Evolutionary conservation across 1,140 invertebrate species (phyloP).

Genomic region (Ceratitis capitata): DNA sequence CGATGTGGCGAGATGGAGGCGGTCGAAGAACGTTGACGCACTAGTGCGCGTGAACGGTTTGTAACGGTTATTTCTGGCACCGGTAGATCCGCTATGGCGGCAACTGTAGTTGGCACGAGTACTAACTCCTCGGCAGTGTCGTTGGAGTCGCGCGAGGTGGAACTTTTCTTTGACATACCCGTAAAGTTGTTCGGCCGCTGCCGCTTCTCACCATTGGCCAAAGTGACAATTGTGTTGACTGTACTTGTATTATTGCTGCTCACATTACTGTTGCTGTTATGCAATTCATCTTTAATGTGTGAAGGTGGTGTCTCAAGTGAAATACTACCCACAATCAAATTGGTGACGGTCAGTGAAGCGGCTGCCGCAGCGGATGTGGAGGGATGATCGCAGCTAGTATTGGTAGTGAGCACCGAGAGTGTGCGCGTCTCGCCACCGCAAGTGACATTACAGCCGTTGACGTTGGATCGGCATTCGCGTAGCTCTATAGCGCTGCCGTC

Average conservation of each 20-base stretch:
- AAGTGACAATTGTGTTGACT: slow-evolving; percentile 46
- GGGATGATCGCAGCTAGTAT: slow-evolving; percentile 43
- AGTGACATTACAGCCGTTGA: slow-evolving; percentile 35
- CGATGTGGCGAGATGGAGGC: slow-evolving; percentile 66
- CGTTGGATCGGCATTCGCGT: slow-evolving; percentile 52
- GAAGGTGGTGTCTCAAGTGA: slow-evolving; percentile 60
- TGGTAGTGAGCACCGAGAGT: slow-evolving; percentile 49
- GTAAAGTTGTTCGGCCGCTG: slow-evolving; percentile 48
- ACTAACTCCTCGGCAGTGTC: slow-evolving; percentile 59
- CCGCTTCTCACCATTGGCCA: slow-evolving; percentile 46
- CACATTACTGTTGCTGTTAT: slow-evolving; percentile 51
- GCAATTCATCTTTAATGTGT: slow-evolving; percentile 56
- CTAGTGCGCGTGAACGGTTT: slow-evolving; percentile 67
- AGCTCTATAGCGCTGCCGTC: slow-evolving; percentile 52
- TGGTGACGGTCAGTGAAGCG: slow-evolving; percentile 58
- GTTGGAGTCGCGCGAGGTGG: slow-evolving; percentile 56
- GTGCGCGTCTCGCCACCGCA: slow-evolving; percentile 50
- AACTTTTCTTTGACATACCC: slow-evolving; percentile 1
- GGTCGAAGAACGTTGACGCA: slow-evolving; percentile 67
- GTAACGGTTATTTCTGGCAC: slow-evolving; percentile 70
- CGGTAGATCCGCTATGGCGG: slow-evolving; percentile 60
- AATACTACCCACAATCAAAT: slow-evolving; percentile 61
- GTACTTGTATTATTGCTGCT: slow-evolving; percentile 45
- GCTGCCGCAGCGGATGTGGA: not conserved
- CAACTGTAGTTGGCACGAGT: not conserved